Base-by-base conservation (phyloP, 2,888 invertebrate species). In the Epinotia demarniana region DNA sequence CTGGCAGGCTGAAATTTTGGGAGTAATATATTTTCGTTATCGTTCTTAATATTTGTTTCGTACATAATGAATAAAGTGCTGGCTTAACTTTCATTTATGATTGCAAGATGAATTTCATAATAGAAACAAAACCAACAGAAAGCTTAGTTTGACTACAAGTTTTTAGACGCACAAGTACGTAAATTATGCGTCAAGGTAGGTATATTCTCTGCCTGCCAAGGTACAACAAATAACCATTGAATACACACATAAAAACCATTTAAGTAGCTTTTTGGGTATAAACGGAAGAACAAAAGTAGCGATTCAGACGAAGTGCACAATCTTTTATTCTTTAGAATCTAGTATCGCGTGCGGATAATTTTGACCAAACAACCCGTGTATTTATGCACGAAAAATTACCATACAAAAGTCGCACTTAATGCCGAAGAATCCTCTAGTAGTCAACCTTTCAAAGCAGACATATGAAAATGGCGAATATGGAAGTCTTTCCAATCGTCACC, bases 11-110 rank as follows among this genome's bases (percentile, higher is more conserved):
- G 27, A 18, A n/a, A 72, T 72, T 69, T 69, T 46, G 23, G 46
- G n/a, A 58, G 67, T 39, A 68, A 68, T 68, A 58, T 27, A 53
- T 60, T 69, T 46, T 60, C 43, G 43, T 55, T 53, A 18, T n/a
- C n/a, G 33, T 27, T 39, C 12, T 27, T 19, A 55, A 67, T 33
- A n/a, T 2, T 18, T 39, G 23, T 69, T 58, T 43, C 9, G 6
- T 5, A 53, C 61, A 66, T 53, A 16, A n/a, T 66, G 6, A 6
- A 8, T 58, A 23, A 46, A 69, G 57, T 69, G 23, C 23, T 27
- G 0, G 3, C 23, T 27, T 27, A 27, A 43, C 12, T 62, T 19
- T 19, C 16, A 46, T 53, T 16, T 49, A 16, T 49, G 16, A 6
- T 49, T 49, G 49, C 16, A n/a, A 49, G 6, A 49, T 33, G 23